These are phyloP conservation scores for Syngnathus floridae DNA, from an alignment of 2,113 vertebrate genomes.

Conservation along the genomic window DNA sequence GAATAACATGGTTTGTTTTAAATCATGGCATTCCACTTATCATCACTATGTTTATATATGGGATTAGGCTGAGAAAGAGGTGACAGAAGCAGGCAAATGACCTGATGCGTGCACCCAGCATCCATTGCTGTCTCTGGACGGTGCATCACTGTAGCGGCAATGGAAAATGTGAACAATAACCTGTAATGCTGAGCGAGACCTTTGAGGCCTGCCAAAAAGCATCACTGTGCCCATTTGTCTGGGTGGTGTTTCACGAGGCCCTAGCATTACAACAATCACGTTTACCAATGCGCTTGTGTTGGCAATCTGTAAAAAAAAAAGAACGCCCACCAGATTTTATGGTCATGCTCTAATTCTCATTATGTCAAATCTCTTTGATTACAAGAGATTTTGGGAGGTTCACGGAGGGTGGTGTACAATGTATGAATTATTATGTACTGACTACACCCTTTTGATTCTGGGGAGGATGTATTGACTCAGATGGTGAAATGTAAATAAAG, in stretches of 20 bases:
- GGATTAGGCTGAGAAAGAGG: conserved; percentile 32
- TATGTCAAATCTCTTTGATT: conserved; percentile 10
- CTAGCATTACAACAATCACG: conserved; percentile 10
- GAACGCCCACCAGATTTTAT: conserved; percentile 4
- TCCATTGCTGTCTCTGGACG: conserved; percentile 15
- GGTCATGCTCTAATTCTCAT: conserved; percentile 7
- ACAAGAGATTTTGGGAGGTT: neutral
- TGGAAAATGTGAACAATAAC: conserved; percentile 50
- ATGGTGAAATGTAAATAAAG: neutral
- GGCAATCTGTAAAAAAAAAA: conserved; percentile 1
- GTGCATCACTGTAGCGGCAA: conserved; percentile 28
- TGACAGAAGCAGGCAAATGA: conserved; percentile 34
- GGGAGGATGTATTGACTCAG: neutral
- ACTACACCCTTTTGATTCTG: neutral
- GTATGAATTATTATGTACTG: neutral
- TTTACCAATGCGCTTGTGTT: conserved; percentile 15
- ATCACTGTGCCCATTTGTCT: conserved; percentile 34
- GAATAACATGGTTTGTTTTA: conserved; percentile 11
- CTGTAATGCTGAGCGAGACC: conserved; percentile 21
- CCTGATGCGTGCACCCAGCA: conserved; percentile 18
- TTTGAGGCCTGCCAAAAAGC: conserved; percentile 34
- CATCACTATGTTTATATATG: conserved; percentile 45
- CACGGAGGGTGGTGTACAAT: neutral
- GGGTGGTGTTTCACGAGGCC: conserved; percentile 14
- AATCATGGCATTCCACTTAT: conserved; percentile 42